A percentile compares a stretch with the other conserved stretches of the same genome.
Evolutionary conservation across 2,888 invertebrate species (phyloP).

Genomic region (Pheosia tremula): DNA sequence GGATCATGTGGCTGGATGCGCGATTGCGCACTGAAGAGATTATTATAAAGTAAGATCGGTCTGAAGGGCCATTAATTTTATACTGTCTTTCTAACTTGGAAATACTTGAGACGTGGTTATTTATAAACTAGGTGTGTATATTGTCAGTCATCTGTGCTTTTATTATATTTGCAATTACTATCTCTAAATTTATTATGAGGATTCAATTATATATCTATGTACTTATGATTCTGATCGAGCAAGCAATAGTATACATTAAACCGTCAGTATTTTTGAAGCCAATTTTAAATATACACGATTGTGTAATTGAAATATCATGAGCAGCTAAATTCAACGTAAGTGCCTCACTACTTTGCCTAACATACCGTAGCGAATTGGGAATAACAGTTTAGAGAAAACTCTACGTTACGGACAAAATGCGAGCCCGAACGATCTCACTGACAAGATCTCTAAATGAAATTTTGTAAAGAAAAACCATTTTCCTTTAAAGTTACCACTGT

Average conservation of each 20-base stretch:
- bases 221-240: too few species aligned
- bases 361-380: constrained; percentile 49
- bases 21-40: constrained; percentile 66
- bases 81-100: constrained; percentile 53
- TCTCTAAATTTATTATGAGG: too few species aligned
- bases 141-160: too few species aligned
- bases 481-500: constrained; percentile 27
- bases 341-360: constrained; percentile 46
- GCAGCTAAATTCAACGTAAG: constrained; percentile 16
- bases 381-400: constrained; percentile 51
- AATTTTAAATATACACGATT: too few species aligned
- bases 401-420: constrained; percentile 49
- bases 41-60: constrained; percentile 66
- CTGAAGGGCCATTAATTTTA: constrained; percentile 65
- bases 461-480: constrained; percentile 45
- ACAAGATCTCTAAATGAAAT: constrained; percentile 48
- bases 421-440: constrained; percentile 45
- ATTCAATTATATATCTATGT: too few species aligned
- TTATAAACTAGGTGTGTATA: too few species aligned
- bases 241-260: too few species aligned
- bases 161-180: too few species aligned
- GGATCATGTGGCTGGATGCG: constrained; percentile 67
- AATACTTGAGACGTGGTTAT: constrained; percentile 45
- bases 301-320: too few species aligned
- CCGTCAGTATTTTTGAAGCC: too few species aligned